A percentile compares a stretch with the other conserved stretches of the same genome.
phyloP scores from a whole-genome alignment of 2,888 invertebrate species.

The Pegoplata infirma region DNA sequence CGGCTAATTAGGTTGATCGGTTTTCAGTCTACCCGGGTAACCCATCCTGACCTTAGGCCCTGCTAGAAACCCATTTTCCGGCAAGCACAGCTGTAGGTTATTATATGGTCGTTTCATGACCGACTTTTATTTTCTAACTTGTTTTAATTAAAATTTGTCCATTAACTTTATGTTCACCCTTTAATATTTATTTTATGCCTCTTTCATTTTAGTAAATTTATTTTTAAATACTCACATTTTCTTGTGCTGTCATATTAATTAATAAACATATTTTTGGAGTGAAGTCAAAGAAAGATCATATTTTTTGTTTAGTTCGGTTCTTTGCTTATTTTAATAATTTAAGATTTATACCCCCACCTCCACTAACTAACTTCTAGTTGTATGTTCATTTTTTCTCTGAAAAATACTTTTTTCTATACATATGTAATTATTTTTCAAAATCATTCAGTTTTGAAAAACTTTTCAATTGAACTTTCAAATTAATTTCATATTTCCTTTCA shows the following conservation, averaged over 20 bases:
- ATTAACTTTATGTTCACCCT: neutral
- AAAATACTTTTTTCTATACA: neutral
- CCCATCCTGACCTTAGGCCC: too few species aligned
- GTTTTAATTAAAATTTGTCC: too few species aligned
- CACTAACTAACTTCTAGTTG: constrained; percentile 6
- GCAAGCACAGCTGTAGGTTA: too few species aligned
- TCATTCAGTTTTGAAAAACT: constrained; percentile 40
- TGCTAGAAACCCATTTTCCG: too few species aligned
- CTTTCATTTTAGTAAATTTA: neutral
- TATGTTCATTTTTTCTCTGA: neutral
- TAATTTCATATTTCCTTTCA: too few species aligned
- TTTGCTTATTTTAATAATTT: constrained; percentile 1
- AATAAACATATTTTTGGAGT: constrained; percentile 10
- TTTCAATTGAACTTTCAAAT: constrained; percentile 39
- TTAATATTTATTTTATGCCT: neutral
- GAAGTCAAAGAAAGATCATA: constrained; percentile 3
- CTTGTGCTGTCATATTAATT: constrained; percentile 1
- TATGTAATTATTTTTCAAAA: constrained; percentile 7
- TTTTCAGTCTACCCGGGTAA: too few species aligned
- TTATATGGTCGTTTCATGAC: too few species aligned
- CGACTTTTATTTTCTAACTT: neutral
- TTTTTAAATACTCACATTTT: neutral
- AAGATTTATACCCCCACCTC: constrained; percentile 7
- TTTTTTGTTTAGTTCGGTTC: neutral
- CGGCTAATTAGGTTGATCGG: too few species aligned